These are phyloP conservation scores for Empidonax traillii DNA, from an alignment of 2,113 vertebrate genomes.

Conservation along the genomic window DNA sequence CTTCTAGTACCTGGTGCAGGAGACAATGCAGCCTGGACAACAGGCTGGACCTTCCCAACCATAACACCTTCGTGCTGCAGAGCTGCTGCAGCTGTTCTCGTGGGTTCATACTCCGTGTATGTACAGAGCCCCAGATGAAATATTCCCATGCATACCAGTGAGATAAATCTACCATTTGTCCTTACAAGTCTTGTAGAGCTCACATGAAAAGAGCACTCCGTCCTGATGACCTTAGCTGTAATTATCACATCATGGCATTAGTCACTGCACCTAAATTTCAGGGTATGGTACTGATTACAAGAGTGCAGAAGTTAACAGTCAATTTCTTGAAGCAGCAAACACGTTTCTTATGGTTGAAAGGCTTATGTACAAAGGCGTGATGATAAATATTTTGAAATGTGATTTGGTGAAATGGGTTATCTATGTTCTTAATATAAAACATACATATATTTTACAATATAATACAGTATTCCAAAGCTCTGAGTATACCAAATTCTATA, in stretches of 20 bases:
- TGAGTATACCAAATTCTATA: neutral
- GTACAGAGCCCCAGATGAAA: neutral
- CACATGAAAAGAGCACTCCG: neutral
- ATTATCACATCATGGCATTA: neutral
- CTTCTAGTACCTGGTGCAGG: neutral
- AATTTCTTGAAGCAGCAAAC: neutral
- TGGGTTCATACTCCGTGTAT: neutral
- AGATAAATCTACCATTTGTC: neutral
- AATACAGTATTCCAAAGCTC: neutral
- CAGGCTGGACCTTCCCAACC: neutral
- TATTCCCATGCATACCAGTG: neutral
- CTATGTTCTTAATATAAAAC: neutral
- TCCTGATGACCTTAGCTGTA: neutral
- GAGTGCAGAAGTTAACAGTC: neutral
- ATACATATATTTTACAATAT: neutral
- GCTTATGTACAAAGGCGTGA: neutral
- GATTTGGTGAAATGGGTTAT: neutral
- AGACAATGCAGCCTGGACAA: neutral
- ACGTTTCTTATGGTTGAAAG: neutral
- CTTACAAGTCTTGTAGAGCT: neutral
- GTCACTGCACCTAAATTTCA: neutral
- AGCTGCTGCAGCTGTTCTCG: neutral
- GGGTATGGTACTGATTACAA: neutral
- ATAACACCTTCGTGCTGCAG: fast-evolving
- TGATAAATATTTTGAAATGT: neutral